These are phyloP conservation scores for Cisticola juncidis DNA, from an alignment of 2,113 vertebrate species.

Conservation along the genomic window DNA sequence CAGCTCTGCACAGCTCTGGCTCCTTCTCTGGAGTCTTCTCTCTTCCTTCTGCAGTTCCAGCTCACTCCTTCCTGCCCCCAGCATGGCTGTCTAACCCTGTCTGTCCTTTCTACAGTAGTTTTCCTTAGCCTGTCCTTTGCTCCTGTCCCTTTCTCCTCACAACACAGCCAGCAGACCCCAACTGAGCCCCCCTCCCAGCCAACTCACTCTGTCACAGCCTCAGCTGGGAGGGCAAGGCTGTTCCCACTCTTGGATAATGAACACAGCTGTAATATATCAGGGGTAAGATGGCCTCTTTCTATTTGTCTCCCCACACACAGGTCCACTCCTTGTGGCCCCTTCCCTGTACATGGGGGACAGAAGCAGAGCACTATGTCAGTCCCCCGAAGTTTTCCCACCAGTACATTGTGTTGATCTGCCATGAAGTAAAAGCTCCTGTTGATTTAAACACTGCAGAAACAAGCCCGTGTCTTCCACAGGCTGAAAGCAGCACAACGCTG, in stretches of 20 bases:
- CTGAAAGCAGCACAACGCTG: not conserved
- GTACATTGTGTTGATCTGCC: not conserved
- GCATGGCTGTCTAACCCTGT: not conserved
- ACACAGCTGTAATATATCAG: not conserved
- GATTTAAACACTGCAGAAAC: not conserved
- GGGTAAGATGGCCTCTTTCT: not conserved
- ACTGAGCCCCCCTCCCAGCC: no score
- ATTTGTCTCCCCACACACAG: not conserved
- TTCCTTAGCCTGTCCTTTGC: no score
- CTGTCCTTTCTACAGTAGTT: not conserved
- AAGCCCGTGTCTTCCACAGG: not conserved
- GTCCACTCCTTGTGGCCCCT: not conserved
- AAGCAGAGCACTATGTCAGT: accelerated
- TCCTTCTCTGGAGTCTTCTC: not conserved
- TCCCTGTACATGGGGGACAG: accelerated
- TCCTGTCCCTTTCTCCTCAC: not conserved
- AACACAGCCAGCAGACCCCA: not conserved
- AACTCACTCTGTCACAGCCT: not conserved
- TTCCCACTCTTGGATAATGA: not conserved
- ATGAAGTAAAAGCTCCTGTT: not conserved
- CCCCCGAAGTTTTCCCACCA: not conserved
- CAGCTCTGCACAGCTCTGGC: not conserved
- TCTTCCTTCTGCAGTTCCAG: not conserved
- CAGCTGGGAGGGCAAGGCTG: not conserved
- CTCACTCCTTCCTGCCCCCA: not conserved